Percentiles rank a stretch among this genome's conserved stretches.
These are phyloP conservation scores for Gulo gulo DNA, from an alignment of 2,113 vertebrate species.

Conservation along the genomic window DNA sequence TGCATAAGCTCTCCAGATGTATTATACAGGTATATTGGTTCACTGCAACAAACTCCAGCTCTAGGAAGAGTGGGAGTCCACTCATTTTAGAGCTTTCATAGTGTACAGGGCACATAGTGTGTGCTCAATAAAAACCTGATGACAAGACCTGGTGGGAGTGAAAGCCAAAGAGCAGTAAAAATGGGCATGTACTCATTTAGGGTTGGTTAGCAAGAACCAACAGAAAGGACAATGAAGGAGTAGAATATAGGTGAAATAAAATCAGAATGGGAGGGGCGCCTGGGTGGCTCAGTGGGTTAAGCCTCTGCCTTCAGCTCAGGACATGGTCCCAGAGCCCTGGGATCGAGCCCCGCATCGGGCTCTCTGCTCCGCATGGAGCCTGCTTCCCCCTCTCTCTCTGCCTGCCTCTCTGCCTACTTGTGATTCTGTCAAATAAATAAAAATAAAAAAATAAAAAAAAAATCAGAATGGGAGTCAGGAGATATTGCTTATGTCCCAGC, in stretches of 20 bases:
- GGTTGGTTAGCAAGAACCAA: slow-evolving; percentile 27
- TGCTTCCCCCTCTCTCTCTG: too few relatives aligned
- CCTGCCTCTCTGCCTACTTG: too few relatives aligned
- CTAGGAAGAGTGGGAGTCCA: not conserved
- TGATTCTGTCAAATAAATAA: too few relatives aligned
- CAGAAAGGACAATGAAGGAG: not conserved
- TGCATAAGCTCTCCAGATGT: not conserved
- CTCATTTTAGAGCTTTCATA: not conserved
- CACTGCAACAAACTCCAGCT: not conserved
- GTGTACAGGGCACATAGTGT: not conserved
- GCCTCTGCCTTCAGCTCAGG: too few relatives aligned
- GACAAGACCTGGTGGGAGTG: not conserved
- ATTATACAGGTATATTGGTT: not conserved
- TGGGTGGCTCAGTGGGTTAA: too few relatives aligned
- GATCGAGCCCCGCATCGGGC: too few relatives aligned
- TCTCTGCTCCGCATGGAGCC: too few relatives aligned
- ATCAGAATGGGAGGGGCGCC: slow-evolving; percentile 4
- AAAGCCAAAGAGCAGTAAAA: slow-evolving; percentile 32
- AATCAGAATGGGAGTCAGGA: not conserved
- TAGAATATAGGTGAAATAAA: slow-evolving; percentile 3
- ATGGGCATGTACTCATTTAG: not conserved
- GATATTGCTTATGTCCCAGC: not conserved
- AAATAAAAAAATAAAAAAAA: too few relatives aligned
- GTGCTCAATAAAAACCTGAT: not conserved
- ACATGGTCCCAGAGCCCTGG: too few relatives aligned